A percentile compares a stretch with the other conserved stretches of the same genome.
These are phyloP conservation scores for Lophius americanus DNA, from an alignment of 2,797 vertebrate genomes.

Conservation along the genomic window DNA sequence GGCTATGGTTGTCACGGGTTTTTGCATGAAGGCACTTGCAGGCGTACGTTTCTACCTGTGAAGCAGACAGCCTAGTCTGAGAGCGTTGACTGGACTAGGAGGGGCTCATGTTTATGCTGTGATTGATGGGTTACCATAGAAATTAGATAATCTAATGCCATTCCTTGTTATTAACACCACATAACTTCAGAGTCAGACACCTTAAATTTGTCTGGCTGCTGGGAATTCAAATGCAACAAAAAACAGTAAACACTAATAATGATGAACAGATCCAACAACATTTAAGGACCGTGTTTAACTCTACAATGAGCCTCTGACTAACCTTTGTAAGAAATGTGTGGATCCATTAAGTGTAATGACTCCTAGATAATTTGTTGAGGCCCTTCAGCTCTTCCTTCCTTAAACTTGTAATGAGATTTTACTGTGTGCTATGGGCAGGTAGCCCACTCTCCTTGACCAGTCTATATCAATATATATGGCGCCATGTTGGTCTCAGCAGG, in stretches of 20 bases:
- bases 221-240: conserved; percentile 10
- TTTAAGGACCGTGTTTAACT: conserved; percentile 13
- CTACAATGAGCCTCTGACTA: conserved; percentile 19
- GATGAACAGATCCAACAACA: conserved; percentile 15
- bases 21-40: conserved; percentile 28
- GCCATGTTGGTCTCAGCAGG: conserved; percentile 11
- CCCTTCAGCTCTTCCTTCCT: conserved; percentile 46
- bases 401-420: conserved; percentile 57
- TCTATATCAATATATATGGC: conserved; percentile 24
- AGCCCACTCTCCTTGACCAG: conserved; percentile 48
- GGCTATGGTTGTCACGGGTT: conserved; percentile 26
- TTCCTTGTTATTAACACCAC: conserved; percentile 54
- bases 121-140: conserved; percentile 53
- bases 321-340: conserved; percentile 22
- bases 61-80: conserved; percentile 39
- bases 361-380: conserved; percentile 38
- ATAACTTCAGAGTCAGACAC: conserved; percentile 31
- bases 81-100: conserved; percentile 21
- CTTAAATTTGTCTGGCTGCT: conserved; percentile 27
- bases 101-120: conserved; percentile 21
- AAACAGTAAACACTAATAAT: conserved; percentile 19
- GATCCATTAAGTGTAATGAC: conserved; percentile 49
- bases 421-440: conserved; percentile 37
- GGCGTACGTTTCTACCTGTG: conserved; percentile 54
- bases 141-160: conserved; percentile 43